A percentile compares a stretch with the other conserved stretches of the same genome.
These are phyloP conservation scores for Pogonus chalceus DNA, from an alignment of 1,140 invertebrate genomes.

Conservation along the genomic window DNA sequence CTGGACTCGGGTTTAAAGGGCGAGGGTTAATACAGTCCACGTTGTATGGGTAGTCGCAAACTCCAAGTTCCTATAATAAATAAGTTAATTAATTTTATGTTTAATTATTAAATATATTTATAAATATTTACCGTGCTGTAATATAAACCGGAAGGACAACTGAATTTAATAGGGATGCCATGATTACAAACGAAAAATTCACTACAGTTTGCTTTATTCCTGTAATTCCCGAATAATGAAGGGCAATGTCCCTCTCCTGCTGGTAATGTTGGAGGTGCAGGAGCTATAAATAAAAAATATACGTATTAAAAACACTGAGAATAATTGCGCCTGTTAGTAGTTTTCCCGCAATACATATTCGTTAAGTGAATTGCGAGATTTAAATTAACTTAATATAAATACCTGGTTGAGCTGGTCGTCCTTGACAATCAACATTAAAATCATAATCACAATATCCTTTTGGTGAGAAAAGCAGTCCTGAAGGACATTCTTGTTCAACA, in stretches of 20 bases:
- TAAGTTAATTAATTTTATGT: slow-evolving; percentile 2
- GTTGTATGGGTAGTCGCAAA: slow-evolving; percentile 47
- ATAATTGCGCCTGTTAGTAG: not conserved
- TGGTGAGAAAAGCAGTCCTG: slow-evolving; percentile 48
- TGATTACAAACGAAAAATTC: slow-evolving; percentile 53
- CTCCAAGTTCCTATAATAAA: slow-evolving; percentile 40
- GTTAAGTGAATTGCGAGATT: not conserved
- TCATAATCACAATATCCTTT: slow-evolving; percentile 51
- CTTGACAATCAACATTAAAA: slow-evolving; percentile 50
- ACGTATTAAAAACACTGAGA: not conserved
- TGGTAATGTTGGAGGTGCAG: slow-evolving; percentile 7
- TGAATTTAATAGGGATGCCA: slow-evolving; percentile 46
- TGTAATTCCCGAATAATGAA: slow-evolving; percentile 43
- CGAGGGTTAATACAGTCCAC: slow-evolving; percentile 41
- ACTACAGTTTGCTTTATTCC: slow-evolving; percentile 49
- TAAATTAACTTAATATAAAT: slow-evolving; percentile 6
- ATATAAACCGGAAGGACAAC: slow-evolving; percentile 47
- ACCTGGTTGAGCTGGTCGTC: slow-evolving; percentile 28
- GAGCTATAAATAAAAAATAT: not conserved
- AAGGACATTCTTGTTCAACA: slow-evolving; percentile 52
- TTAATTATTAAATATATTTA: slow-evolving; percentile 8
- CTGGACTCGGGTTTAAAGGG: slow-evolving; percentile 17
- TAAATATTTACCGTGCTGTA: slow-evolving; percentile 49
- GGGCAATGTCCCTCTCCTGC: slow-evolving; percentile 36
- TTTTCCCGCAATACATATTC: not conserved